Evolutionary conservation across 2,113 vertebrate species (phyloP).

Genomic region (Heptranchias perlo): DNA sequence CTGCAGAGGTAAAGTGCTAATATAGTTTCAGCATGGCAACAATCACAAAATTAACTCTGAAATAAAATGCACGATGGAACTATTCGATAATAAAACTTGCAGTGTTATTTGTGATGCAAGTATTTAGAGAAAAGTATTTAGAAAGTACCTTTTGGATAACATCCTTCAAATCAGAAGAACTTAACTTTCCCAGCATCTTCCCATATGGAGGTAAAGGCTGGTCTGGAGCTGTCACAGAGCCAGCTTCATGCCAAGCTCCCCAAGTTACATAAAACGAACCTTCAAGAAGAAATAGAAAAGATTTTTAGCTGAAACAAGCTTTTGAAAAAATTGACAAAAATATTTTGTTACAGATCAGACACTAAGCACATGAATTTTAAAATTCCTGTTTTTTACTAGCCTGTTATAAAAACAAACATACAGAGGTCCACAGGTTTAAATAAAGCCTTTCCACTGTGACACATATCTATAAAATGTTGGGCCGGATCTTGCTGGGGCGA

Average conservation of each 20-base stretch:
- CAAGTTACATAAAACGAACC: constrained; percentile 88
- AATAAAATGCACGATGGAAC: neutral
- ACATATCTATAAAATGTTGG: neutral
- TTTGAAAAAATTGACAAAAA: neutral
- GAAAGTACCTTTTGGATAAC: constrained; percentile 83
- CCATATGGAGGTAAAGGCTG: constrained; percentile 80
- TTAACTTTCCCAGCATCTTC: constrained; percentile 75
- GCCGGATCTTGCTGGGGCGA: no score
- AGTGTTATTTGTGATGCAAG: neutral
- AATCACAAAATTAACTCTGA: neutral
- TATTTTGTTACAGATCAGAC: neutral
- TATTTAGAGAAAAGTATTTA: neutral
- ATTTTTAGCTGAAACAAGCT: neutral
- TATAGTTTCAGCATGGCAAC: neutral
- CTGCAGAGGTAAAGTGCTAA: no score
- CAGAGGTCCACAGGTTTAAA: neutral
- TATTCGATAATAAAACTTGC: constrained; percentile 6
- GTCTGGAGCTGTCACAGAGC: constrained; percentile 57
- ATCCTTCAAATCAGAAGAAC: constrained; percentile 73
- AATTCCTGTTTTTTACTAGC: neutral
- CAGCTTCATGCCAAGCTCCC: constrained; percentile 66
- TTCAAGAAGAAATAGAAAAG: constrained; percentile 46
- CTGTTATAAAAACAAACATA: neutral
- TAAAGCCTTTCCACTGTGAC: neutral
- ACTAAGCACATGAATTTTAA: no score